A percentile compares a stretch with the other conserved stretches of the same genome.
Evolutionary conservation across 2,113 vertebrate species (phyloP).

Genomic region (Triplophysa dalaica): DNA sequence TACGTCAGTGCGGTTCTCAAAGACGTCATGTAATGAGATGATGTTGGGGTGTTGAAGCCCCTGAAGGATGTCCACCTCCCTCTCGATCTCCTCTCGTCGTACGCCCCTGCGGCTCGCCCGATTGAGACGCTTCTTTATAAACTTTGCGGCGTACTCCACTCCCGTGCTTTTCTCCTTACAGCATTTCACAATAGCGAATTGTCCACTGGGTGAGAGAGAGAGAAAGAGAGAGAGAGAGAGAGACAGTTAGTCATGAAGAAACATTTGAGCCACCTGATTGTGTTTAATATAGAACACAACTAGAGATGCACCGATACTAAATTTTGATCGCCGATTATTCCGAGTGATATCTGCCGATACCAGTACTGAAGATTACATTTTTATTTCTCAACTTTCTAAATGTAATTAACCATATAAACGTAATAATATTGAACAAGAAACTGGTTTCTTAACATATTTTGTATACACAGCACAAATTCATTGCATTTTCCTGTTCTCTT

Average conservation of each 20-base stretch:
- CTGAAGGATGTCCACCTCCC: conserved; percentile 91
- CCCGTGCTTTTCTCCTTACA: conserved; percentile 84
- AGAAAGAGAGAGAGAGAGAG: conserved; percentile 26
- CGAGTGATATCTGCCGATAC: too few species aligned
- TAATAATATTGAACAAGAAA: too few species aligned
- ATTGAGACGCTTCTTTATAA: conserved; percentile 93
- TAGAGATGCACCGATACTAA: too few species aligned
- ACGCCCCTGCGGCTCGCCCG: conserved; percentile 87
- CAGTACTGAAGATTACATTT: too few species aligned
- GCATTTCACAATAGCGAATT: conserved; percentile 94
- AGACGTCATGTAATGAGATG: conserved; percentile 87
- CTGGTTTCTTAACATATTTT: too few species aligned
- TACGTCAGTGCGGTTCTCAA: conserved; percentile 92
- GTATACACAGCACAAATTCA: too few species aligned
- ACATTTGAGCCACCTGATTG: too few species aligned
- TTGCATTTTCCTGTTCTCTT: too few species aligned
- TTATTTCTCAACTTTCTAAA: too few species aligned
- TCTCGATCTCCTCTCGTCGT: conserved; percentile 85
- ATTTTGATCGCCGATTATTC: too few species aligned
- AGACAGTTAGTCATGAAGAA: neutral
- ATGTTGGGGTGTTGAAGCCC: conserved; percentile 87
- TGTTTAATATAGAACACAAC: too few species aligned
- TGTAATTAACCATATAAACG: too few species aligned
- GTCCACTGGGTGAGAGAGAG: conserved; percentile 78
- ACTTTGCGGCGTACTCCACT: conserved; percentile 87